Conservation (phyloP, 2,113 vertebrate genomes). For the Centropus bengalensis region DNA sequence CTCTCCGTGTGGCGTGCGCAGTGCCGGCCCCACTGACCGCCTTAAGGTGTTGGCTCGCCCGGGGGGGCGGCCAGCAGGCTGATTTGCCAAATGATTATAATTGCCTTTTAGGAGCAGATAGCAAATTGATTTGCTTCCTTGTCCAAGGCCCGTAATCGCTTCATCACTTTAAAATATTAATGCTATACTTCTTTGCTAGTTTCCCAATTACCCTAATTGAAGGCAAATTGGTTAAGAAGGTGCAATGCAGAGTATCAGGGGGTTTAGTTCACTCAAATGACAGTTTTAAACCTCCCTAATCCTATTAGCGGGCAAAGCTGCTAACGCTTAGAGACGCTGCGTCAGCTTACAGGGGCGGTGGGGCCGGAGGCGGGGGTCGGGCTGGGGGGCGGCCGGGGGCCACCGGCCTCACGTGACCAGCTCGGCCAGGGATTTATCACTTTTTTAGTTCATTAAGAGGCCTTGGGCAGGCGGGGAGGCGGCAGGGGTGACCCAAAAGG, state of each 20-base stretch:
- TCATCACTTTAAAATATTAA: constrained; percentile 86
- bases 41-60: not conserved
- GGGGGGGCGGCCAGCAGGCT: constrained; percentile 9
- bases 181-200: constrained; percentile 81
- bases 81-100: constrained; percentile 71
- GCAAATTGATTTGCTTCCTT: constrained; percentile 73
- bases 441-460: constrained; percentile 72
- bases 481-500: constrained; percentile 51
- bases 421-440: constrained; percentile 49
- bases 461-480: constrained; percentile 41
- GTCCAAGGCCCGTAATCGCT: constrained; percentile 78
- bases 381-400: constrained; percentile 11
- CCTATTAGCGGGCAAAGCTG: constrained; percentile 89
- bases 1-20: not conserved
- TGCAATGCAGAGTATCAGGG: constrained; percentile 83
- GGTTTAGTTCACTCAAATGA: constrained; percentile 90
- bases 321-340: constrained; percentile 87
- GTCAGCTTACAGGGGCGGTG: constrained; percentile 82
- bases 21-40: not conserved
- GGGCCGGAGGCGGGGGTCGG: constrained; percentile 70
- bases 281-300: constrained; percentile 87
- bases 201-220: constrained; percentile 88
- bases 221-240: constrained; percentile 88
- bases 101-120: constrained; percentile 66
- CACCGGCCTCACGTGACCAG: constrained; percentile 45